Evolutionary conservation across 2,797 vertebrate species (phyloP).

Genomic region (Poecilia wingei): DNA sequence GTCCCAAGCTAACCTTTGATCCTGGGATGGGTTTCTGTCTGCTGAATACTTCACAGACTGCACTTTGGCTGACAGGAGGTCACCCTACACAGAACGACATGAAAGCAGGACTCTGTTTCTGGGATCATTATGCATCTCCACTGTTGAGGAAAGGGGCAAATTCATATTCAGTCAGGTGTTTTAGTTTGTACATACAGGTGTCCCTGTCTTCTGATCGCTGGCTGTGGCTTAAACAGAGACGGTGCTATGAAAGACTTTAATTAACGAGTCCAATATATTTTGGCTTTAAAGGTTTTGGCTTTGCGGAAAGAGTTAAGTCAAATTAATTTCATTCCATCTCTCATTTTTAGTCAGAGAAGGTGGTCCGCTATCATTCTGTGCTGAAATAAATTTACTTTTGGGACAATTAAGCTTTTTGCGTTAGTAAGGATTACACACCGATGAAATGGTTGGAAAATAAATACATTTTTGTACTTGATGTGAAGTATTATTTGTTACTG

Average conservation of each 20-base stretch:
- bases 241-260: slow-evolving; percentile 18
- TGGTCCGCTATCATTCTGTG: not conserved
- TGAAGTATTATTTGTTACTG: not conserved
- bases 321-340: not conserved
- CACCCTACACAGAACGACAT: not conserved
- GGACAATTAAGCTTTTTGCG: not conserved
- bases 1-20: slow-evolving; percentile 26
- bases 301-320: slow-evolving; percentile 1
- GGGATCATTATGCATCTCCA: slow-evolving; percentile 21
- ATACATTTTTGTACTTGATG: not conserved
- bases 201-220: slow-evolving; percentile 4
- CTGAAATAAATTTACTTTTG: not conserved
- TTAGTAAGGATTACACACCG: not conserved
- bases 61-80: slow-evolving; percentile 10
- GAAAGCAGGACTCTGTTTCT: slow-evolving; percentile 15
- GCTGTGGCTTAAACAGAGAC: slow-evolving; percentile 30
- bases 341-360: not conserved
- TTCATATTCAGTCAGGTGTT: slow-evolving; percentile 18
- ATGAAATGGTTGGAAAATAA: not conserved
- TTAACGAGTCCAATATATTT: slow-evolving; percentile 11
- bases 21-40: slow-evolving; percentile 6
- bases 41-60: slow-evolving; percentile 21
- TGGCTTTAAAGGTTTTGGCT: slow-evolving; percentile 8
- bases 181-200: slow-evolving; percentile 20
- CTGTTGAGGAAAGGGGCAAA: slow-evolving; percentile 19